phyloP scores from a whole-genome alignment of 1,140 invertebrate genomes.

The Calliphora vicina region DNA sequence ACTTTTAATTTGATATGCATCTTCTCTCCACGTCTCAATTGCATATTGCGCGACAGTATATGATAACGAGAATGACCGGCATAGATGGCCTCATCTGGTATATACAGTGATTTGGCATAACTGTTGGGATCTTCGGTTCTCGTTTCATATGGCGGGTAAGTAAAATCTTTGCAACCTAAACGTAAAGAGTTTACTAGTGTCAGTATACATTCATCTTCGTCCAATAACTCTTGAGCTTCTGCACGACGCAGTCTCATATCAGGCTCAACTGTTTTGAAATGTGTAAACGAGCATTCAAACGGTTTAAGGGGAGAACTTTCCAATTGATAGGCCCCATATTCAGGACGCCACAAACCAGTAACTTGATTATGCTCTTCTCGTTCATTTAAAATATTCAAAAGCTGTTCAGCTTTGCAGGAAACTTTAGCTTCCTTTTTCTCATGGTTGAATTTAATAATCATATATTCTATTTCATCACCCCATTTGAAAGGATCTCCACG shows the following conservation, averaged over 20 bases:
- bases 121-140: slow-evolving; percentile 73
- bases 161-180: slow-evolving; percentile 89
- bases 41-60: slow-evolving; percentile 93
- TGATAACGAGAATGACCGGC: slow-evolving; percentile 94
- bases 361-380: slow-evolving; percentile 81
- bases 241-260: slow-evolving; percentile 93
- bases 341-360: slow-evolving; percentile 95
- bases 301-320: slow-evolving; percentile 99
- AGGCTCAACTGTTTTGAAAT: slow-evolving; percentile 97
- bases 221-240: slow-evolving; percentile 82
- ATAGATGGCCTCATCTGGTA: slow-evolving; percentile 94
- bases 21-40: slow-evolving; percentile 89
- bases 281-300: slow-evolving; percentile 89
- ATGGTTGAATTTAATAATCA: slow-evolving; percentile 95
- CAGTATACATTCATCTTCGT: slow-evolving; percentile 85
- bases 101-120: slow-evolving; percentile 88
- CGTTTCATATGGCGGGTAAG: slow-evolving; percentile 76
- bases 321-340: slow-evolving; percentile 98
- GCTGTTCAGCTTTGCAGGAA: slow-evolving; percentile 80
- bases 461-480: slow-evolving; percentile 99
- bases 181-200: slow-evolving; percentile 93
- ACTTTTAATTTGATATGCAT: slow-evolving; percentile 97
- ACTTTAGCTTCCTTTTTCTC: slow-evolving; percentile 84
- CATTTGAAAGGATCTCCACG: slow-evolving; percentile 97
- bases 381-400: slow-evolving; percentile 83